phyloP scores from a whole-genome alignment of 2,797 vertebrate genomes.

The Hyperoplus immaculatus region DNA sequence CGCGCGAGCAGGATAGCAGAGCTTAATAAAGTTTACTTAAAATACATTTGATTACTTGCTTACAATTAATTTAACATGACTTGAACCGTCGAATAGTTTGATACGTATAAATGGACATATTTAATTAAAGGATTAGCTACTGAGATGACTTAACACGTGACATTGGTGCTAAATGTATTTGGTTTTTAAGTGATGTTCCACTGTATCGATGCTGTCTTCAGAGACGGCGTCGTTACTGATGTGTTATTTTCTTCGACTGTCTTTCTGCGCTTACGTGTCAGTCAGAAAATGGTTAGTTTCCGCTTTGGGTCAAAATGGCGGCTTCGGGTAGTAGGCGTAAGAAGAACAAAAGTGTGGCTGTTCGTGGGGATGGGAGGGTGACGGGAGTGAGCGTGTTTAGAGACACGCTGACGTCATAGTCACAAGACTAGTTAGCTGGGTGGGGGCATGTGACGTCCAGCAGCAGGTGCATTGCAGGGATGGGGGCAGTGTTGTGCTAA shows the following conservation, averaged over 20 bases:
- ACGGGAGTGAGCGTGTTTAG: constrained; percentile 10
- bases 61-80: neutral
- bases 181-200: fast-evolving
- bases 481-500: constrained; percentile 63
- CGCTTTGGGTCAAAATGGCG: constrained; percentile 78
- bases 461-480: constrained; percentile 39
- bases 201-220: fast-evolving
- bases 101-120: too few relatives aligned
- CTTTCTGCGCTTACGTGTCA: constrained; percentile 61
- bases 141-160: constrained; percentile 15
- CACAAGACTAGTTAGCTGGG: constrained; percentile 42
- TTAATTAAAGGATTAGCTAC: fast-evolving
- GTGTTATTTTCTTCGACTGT: fast-evolving
- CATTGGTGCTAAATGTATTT: fast-evolving
- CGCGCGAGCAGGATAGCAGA: fast-evolving
- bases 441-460: constrained; percentile 42
- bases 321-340: constrained; percentile 20
- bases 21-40: fast-evolving
- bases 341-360: constrained; percentile 42
- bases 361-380: neutral
- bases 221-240: fast-evolving
- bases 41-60: too few relatives aligned
- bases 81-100: fast-evolving
- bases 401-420: constrained; percentile 66
- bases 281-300: constrained; percentile 48